A percentile compares a stretch with the other conserved stretches of the same genome.
These are phyloP conservation scores for Melitaea athalia DNA, from an alignment of 2,888 invertebrate genomes.

Conservation along the genomic window DNA sequence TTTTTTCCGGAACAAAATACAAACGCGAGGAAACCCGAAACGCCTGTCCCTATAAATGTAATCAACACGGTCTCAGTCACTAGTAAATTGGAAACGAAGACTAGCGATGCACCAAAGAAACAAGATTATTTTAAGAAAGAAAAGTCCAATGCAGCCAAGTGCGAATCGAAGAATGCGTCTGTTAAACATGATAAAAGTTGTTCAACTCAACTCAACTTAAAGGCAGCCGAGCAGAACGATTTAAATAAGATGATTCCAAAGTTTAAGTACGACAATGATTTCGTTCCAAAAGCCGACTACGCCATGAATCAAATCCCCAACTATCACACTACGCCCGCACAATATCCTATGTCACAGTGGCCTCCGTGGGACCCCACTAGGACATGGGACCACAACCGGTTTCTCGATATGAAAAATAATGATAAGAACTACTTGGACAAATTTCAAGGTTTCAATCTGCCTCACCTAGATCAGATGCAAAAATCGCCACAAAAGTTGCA, in stretches of 20 bases:
- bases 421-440: constrained; percentile 84
- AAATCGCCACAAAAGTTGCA: constrained; percentile 84
- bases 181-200: constrained; percentile 76
- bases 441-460: constrained; percentile 81
- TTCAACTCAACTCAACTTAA: constrained; percentile 61
- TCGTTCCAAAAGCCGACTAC: constrained; percentile 84
- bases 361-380: constrained; percentile 82
- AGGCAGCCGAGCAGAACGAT: constrained; percentile 73
- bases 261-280: constrained; percentile 78
- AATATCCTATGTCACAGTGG: constrained; percentile 82
- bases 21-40: constrained; percentile 69
- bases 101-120: constrained; percentile 71
- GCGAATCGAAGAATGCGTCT: constrained; percentile 63
- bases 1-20: constrained; percentile 73
- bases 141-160: constrained; percentile 68
- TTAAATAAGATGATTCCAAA: constrained; percentile 81
- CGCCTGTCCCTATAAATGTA: constrained; percentile 75
- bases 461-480: constrained; percentile 82
- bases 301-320: constrained; percentile 86
- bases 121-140: constrained; percentile 80
- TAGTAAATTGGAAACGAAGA: constrained; percentile 67
- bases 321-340: constrained; percentile 84
- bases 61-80: constrained; percentile 67
- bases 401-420: constrained; percentile 74
- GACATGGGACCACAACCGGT: constrained; percentile 80